These are phyloP conservation scores for Coccyzus lansbergi DNA, from an alignment of 2,797 vertebrate species.

Conservation along the genomic window DNA sequence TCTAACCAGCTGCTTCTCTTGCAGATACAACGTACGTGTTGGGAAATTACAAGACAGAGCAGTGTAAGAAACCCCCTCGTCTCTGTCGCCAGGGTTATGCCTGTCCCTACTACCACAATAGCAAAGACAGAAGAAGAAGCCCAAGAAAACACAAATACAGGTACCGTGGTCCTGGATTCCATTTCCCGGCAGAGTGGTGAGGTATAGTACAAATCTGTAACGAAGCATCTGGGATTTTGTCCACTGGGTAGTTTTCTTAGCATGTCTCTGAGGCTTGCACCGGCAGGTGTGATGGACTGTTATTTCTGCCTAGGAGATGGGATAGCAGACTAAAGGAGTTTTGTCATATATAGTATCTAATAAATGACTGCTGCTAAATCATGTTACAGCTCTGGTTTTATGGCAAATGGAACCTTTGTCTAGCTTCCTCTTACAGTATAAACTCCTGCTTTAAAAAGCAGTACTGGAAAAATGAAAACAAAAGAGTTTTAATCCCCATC, in stretches of 20 bases:
- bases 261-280: neutral
- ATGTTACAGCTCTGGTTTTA: neutral
- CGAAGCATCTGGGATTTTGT: neutral
- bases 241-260: neutral
- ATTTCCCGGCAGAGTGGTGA: neutral
- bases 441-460: neutral
- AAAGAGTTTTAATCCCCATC: neutral
- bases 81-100: constrained; percentile 98
- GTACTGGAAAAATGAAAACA: neutral
- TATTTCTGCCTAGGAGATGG: neutral
- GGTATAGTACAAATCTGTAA: neutral
- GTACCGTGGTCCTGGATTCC: constrained; percentile 68
- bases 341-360: neutral
- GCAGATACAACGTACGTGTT: constrained; percentile 94
- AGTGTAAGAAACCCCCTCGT: constrained; percentile 97
- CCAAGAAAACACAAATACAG: constrained; percentile 99
- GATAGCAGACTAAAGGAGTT: neutral
- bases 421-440: neutral
- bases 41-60: constrained; percentile 98
- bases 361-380: neutral
- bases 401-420: neutral
- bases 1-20: neutral
- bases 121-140: constrained; percentile 96
- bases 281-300: neutral
- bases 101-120: constrained; percentile 98